Conservation (phyloP, 2,113 vertebrate genomes). For the Engraulis encrasicolus region DNA sequence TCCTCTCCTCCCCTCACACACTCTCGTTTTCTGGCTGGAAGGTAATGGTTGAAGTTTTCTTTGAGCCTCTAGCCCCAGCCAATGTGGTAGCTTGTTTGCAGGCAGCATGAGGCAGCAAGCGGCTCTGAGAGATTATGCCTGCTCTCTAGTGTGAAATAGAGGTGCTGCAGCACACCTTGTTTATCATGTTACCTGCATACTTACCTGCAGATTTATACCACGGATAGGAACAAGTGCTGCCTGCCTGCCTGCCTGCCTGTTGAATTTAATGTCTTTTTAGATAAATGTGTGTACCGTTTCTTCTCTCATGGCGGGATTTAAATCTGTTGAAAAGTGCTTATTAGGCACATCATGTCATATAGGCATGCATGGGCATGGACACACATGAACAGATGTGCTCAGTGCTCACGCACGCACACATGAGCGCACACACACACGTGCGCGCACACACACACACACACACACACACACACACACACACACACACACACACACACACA, state of each 20-base stretch:
- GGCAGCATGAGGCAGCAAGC: neutral
- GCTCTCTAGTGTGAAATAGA: neutral
- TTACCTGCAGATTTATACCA: neutral
- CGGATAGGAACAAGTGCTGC: neutral
- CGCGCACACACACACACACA: neutral
- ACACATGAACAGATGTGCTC: no score
- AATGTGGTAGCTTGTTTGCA: neutral
- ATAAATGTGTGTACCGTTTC: neutral
- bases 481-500: neutral
- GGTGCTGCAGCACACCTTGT: neutral
- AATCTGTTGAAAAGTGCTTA: neutral
- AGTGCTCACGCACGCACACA: no score
- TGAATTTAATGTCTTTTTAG: neutral
- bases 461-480: neutral
- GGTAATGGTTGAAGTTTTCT: constrained; percentile 7
- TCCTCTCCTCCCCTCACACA: no score
- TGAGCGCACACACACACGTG: neutral
- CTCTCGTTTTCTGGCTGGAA: neutral
- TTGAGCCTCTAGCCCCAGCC: constrained; percentile 7
- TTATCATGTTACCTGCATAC: neutral
- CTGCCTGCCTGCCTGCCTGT: neutral
- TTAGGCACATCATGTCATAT: neutral
- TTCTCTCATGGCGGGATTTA: neutral
- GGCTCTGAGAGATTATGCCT: neutral
- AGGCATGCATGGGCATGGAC: no score